Evolutionary conservation across 2,888 invertebrate genomes (phyloP).

Genomic region (Macrophya alboannulata): DNA sequence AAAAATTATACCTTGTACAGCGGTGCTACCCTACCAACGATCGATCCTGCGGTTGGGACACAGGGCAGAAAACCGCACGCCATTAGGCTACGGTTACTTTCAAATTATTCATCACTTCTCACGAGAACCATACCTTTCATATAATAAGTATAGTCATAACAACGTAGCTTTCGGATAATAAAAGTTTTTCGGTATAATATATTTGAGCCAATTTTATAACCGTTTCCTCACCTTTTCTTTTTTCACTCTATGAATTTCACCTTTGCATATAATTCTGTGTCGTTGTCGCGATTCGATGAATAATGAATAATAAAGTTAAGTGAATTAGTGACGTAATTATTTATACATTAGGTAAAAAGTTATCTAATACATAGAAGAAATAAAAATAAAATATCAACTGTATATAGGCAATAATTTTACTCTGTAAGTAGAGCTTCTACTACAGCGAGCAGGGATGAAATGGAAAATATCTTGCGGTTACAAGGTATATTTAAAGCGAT

Average conservation of each 20-base stretch:
- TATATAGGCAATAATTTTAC: too few relatives aligned
- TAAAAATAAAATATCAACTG: neutral
- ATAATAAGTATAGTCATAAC: neutral
- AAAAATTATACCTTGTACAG: neutral
- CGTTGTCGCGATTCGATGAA: too few relatives aligned
- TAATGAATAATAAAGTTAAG: neutral
- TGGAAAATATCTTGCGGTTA: neutral
- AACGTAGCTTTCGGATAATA: neutral
- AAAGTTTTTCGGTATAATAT: neutral
- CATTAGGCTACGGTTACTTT: conserved; percentile 29
- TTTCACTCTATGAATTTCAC: too few relatives aligned
- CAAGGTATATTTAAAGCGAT: neutral
- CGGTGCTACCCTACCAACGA: neutral
- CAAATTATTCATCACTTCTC: conserved; percentile 43
- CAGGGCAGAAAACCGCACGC: conserved; percentile 35
- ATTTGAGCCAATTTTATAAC: neutral
- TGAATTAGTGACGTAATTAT: neutral
- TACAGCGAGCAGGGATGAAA: neutral
- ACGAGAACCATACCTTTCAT: neutral
- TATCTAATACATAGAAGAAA: neutral
- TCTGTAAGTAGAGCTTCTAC: too few relatives aligned
- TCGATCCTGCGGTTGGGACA: conserved; percentile 34
- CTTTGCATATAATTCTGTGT: too few relatives aligned
- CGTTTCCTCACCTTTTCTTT: neutral
- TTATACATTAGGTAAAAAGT: neutral